phyloP scores from a whole-genome alignment of 2,113 vertebrate genomes.

The Hippocampus comes region DNA sequence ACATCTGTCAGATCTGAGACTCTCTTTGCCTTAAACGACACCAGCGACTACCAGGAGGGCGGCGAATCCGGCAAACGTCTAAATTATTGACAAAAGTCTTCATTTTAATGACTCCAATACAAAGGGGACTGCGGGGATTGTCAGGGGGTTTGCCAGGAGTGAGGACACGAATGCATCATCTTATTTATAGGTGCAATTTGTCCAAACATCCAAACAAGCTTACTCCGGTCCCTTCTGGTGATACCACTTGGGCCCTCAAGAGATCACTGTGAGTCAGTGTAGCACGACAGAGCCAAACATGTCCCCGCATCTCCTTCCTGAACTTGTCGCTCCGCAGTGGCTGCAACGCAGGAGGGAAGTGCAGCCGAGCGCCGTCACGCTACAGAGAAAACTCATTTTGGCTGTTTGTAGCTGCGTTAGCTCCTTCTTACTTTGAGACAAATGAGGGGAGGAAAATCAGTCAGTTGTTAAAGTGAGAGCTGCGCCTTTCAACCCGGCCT shows the following conservation, averaged over 20 bases:
- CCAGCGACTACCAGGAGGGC: conserved; percentile 44
- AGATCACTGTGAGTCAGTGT: conserved; percentile 8
- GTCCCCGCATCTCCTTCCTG: conserved; percentile 7
- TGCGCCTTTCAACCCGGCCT: not conserved
- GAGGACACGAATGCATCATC: conserved; percentile 25
- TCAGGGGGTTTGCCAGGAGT: conserved; percentile 38
- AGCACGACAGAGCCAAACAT: conserved; percentile 9
- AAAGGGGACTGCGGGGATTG: conserved; percentile 37
- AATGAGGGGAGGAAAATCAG: conserved; percentile 10
- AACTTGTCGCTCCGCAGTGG: not conserved
- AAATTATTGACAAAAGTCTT: conserved; percentile 62
- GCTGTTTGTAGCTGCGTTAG: conserved; percentile 10
- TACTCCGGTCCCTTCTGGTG: conserved; percentile 1
- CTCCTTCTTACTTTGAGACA: conserved; percentile 9
- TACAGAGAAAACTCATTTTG: conserved; percentile 7
- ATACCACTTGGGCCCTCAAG: conserved; percentile 5
- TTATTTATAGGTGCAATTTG: conserved; percentile 26
- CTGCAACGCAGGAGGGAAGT: not conserved
- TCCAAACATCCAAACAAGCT: conserved; percentile 8
- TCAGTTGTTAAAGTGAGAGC: conserved; percentile 7
- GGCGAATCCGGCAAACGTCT: conserved; percentile 42
- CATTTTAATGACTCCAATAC: conserved; percentile 58
- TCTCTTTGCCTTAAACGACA: conserved; percentile 49
- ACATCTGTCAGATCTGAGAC: conserved; percentile 58
- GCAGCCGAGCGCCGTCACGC: conserved; percentile 4